phyloP scores from a whole-genome alignment of 2,113 vertebrate genomes.

The Leucosticte australis region DNA sequence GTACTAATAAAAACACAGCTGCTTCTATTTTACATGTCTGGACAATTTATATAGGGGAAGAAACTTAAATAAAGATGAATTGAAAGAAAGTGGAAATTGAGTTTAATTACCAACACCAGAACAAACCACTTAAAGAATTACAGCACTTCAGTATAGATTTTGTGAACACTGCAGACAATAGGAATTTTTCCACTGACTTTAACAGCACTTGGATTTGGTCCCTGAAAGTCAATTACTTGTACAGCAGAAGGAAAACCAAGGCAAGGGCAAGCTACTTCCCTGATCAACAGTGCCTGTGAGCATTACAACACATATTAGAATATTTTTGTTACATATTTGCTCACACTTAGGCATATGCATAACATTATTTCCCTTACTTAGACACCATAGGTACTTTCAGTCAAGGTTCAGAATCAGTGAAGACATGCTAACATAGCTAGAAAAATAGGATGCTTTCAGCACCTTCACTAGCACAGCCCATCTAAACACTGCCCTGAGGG shows the following conservation, averaged over 20 bases:
- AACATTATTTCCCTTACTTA: background rate
- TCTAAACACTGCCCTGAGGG: background rate
- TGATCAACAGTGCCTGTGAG: background rate
- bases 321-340: background rate
- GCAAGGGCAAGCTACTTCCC: background rate
- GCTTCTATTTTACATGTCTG: slow-evolving; percentile 15
- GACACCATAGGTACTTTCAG: background rate
- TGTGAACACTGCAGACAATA: background rate
- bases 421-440: background rate
- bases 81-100: slow-evolving; percentile 26
- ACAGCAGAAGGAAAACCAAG: background rate
- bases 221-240: background rate
- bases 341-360: background rate
- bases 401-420: background rate
- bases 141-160: slow-evolving; percentile 1
- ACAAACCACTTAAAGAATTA: slow-evolving; percentile 33
- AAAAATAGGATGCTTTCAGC: background rate
- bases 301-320: background rate
- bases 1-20: slow-evolving; percentile 48
- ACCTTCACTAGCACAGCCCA: background rate
- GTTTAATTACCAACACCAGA: slow-evolving; percentile 28
- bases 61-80: slow-evolving; percentile 58
- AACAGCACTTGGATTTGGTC: slow-evolving; percentile 5
- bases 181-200: background rate
- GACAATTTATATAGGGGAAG: background rate